Evolutionary conservation across 2,113 vertebrate species (phyloP), one percentile per base, ranked within the genome.

Genomic region (Microcebus murinus): DNA sequence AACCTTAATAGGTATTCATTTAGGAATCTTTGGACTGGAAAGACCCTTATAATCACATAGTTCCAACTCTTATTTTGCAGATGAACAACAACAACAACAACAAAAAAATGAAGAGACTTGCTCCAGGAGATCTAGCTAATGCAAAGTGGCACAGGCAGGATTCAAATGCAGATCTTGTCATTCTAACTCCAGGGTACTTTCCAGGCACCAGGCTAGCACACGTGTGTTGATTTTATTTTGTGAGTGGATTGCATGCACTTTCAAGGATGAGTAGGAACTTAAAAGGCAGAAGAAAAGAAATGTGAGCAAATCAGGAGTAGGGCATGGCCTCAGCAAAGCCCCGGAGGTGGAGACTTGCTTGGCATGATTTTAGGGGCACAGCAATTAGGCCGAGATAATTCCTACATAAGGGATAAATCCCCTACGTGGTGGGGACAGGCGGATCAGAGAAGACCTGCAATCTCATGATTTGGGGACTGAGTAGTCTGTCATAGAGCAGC

Each of bases 31-130:
- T 25, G 45, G 27, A 63, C n/a, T 79, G 21, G 65, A 65, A 89
- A 50, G 74, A 91, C 4, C n/a, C n/a, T 95, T 81, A 76, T n/a
- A 34, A 73, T 82, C 13, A 45, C 7, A 2, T 21, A 79, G 45
- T 48, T 87, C n/a, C 67, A 34, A 63, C 20, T 81, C 9, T 84
- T 55, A 80, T 87, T 94, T 96, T 96, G 48, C 63, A 76, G 45
- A 39, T 61, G 59, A 91, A 73, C 18, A 39, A 68, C 65, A 71
- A 71, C 20, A 70, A 39, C 4, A 55, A 55, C 50, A 50, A 50
- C 2, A 50, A 17, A 42, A 61, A 67, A 34, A 21, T 20, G 63
- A 84, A 79, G 76, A 92, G 76, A 42, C 29, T 81, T 73, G 52
- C 21, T 70, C 65, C 23, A 34, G 48, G 68, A 88, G 57, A 68